Percentiles rank a stretch among this genome's conserved stretches.
Evolutionary conservation across 1,140 invertebrate species (phyloP).

Genomic region (Scaptodrosophila lebanonensis): DNA sequence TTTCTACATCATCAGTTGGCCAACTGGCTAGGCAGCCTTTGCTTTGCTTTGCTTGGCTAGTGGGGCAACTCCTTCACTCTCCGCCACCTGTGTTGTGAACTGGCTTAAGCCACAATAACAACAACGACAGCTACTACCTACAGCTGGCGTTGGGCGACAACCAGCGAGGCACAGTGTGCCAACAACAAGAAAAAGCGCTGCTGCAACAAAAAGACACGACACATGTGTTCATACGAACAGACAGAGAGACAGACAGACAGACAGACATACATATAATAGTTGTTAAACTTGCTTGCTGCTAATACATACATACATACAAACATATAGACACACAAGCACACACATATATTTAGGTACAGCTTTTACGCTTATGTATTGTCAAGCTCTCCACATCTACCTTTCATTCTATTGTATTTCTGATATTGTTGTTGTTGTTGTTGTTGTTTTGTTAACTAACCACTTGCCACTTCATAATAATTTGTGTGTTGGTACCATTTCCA

Average conservation of each 20-base stretch:
- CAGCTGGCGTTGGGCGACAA: too few species aligned
- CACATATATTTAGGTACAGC: background rate
- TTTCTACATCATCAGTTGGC: conserved; percentile 36
- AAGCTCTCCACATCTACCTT: conserved; percentile 23
- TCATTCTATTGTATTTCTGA: conserved; percentile 43
- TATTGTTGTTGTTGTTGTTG: too few species aligned
- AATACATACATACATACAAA: background rate
- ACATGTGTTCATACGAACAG: conserved; percentile 30
- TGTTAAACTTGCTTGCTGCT: conserved; percentile 13
- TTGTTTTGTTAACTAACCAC: too few species aligned
- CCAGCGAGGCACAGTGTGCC: too few species aligned
- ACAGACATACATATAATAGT: background rate
- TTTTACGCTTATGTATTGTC: conserved; percentile 7
- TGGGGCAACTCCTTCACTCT: background rate
- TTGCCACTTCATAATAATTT: conserved; percentile 44
- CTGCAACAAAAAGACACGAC: conserved; percentile 25
- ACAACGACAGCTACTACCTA: background rate
- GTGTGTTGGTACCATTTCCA: conserved; percentile 19
- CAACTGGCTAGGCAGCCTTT: conserved; percentile 13
- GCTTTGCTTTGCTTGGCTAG: background rate
- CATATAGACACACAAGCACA: background rate
- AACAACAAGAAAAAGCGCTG: too few species aligned
- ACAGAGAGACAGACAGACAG: conserved; percentile 1
- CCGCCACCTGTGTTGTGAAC: conserved; percentile 20
- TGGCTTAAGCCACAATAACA: conserved; percentile 10